A percentile compares a stretch with the other conserved stretches of the same genome.
Evolutionary conservation across 2,113 vertebrate genomes (phyloP).

Genomic region (Tauraco erythrolophus): DNA sequence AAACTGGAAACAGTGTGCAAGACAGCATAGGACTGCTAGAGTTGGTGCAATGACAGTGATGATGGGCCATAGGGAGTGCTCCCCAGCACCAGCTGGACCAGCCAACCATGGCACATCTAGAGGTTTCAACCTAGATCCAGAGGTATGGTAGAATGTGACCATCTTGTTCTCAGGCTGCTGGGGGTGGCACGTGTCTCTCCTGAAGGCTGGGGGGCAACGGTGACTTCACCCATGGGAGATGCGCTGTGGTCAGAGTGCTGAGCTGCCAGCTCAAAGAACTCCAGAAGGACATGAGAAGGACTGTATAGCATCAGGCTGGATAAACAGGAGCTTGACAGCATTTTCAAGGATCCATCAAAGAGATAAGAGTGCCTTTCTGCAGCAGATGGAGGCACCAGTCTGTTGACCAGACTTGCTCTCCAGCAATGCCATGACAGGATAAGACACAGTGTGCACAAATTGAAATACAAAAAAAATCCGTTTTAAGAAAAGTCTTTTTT

Average conservation of each 20-base stretch:
- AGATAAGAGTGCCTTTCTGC: not conserved
- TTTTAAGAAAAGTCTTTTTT: not conserved
- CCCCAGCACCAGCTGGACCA: not conserved
- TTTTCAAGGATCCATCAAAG: not conserved
- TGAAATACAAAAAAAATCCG: not conserved
- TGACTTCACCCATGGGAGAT: not conserved
- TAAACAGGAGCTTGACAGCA: not conserved
- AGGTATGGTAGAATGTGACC: not conserved
- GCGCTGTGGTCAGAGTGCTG: not conserved
- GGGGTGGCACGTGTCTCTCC: not conserved
- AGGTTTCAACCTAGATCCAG: not conserved
- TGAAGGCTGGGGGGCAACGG: not conserved
- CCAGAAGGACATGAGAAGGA: not conserved
- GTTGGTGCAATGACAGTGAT: not conserved
- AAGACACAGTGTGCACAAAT: rapidly evolving
- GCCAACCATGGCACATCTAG: not conserved
- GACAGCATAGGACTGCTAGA: not conserved
- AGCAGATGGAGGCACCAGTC: not conserved
- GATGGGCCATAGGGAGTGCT: not conserved
- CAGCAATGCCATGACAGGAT: not conserved
- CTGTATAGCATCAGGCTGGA: not conserved
- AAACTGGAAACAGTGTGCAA: not conserved
- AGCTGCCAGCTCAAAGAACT: not conserved
- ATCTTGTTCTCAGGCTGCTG: not conserved
- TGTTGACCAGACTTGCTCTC: not conserved